These are phyloP conservation scores for Bibio marci DNA, from an alignment of 2,888 invertebrate species.

Conservation along the genomic window DNA sequence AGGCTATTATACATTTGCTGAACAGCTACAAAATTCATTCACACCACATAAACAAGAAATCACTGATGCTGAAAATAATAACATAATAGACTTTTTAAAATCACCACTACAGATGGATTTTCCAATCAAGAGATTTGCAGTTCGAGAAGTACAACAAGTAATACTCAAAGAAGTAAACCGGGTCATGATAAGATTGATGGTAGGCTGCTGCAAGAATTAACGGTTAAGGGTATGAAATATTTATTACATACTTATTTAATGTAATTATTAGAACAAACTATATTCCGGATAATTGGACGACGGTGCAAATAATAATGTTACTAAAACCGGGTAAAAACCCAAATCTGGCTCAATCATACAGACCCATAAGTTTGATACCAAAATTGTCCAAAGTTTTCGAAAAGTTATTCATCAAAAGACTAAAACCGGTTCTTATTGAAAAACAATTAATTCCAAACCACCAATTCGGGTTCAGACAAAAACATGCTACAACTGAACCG, in stretches of 20 bases:
- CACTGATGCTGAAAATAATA: too few species aligned
- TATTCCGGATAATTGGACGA: slow-evolving; percentile 1
- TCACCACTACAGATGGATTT: too few species aligned
- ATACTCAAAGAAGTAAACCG: not conserved
- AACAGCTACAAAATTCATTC: too few species aligned
- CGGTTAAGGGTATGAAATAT: not conserved
- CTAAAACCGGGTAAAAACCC: slow-evolving; percentile 3
- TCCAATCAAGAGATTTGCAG: not conserved
- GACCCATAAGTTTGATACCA: not conserved
- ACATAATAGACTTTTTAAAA: too few species aligned
- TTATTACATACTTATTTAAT: not conserved
- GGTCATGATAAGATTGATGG: not conserved
- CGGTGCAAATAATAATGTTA: slow-evolving; percentile 1
- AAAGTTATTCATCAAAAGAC: not conserved
- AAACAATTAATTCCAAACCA: not conserved
- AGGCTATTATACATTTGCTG: too few species aligned
- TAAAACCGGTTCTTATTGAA: not conserved
- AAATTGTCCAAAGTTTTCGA: slow-evolving; percentile 4
- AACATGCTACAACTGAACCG: not conserved
- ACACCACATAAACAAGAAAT: too few species aligned
- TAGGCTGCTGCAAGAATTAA: not conserved
- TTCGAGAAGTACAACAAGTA: not conserved
- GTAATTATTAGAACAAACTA: not conserved
- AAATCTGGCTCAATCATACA: not conserved
- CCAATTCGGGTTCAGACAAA: not conserved